Conservation (phyloP, 2,888 invertebrate genomes). For the Thyatira batis region DNA sequence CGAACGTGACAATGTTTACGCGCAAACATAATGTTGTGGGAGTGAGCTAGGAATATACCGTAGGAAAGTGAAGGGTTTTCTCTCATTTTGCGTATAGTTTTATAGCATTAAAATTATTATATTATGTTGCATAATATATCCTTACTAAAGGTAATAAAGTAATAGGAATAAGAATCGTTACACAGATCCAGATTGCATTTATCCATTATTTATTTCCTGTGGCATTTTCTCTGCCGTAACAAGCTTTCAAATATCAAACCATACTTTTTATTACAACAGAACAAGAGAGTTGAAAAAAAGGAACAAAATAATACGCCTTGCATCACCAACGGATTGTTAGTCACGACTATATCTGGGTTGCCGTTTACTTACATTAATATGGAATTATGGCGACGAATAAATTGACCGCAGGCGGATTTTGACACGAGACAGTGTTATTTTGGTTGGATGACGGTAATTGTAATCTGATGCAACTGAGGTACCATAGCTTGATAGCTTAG, state of each 20-base stretch:
- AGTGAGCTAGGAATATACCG: background rate
- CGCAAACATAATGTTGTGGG: background rate
- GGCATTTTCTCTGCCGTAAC: background rate
- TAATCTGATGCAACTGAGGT: conserved; percentile 21
- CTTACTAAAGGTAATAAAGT: too few species aligned
- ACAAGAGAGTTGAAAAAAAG: conserved; percentile 8
- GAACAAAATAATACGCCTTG: conserved; percentile 28
- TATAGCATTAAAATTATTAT: background rate
- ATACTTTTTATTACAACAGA: conserved; percentile 3
- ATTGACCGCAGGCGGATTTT: conserved; percentile 40
- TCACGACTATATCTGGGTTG: conserved; percentile 65
- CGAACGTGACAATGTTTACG: background rate
- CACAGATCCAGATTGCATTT: too few species aligned
- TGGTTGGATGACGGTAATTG: conserved; percentile 26
- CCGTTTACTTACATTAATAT: conserved; percentile 64
- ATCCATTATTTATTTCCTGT: too few species aligned
- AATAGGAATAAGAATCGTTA: too few species aligned
- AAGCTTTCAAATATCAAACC: background rate
- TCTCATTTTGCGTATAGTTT: background rate
- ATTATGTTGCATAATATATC: background rate
- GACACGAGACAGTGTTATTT: conserved; percentile 20
- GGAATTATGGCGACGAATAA: conserved; percentile 51
- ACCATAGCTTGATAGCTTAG: background rate
- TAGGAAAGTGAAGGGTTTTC: background rate
- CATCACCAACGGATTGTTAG: conserved; percentile 54